phyloP scores from a whole-genome alignment of 2,113 vertebrate genomes.

The Myiozetetes cayanensis region DNA sequence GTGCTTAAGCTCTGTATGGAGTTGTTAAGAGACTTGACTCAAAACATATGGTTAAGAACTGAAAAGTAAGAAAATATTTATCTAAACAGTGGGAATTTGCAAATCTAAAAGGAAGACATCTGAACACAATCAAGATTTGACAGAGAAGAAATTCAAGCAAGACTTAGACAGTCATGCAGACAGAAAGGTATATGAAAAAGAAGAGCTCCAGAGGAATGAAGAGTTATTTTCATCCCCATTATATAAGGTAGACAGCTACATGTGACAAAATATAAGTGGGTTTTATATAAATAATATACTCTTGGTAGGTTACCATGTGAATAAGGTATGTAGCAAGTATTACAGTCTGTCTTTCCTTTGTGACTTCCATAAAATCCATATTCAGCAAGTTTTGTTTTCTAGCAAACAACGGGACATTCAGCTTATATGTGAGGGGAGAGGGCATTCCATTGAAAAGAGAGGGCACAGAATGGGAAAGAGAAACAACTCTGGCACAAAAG shows the following conservation, averaged over 20 bases:
- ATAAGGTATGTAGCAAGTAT: neutral
- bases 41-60: neutral
- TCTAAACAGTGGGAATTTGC: neutral
- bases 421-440: conserved; percentile 38
- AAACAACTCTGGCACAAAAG: conserved; percentile 63
- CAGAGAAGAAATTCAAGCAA: neutral
- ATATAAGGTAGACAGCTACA: neutral
- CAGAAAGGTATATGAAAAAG: neutral
- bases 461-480: conserved; percentile 59
- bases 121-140: neutral
- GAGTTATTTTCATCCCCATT: neutral
- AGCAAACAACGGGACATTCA: conserved; percentile 70
- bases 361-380: conserved; percentile 61
- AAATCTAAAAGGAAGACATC: neutral
- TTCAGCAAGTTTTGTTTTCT: conserved; percentile 60
- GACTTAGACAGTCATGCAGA: neutral
- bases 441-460: conserved; percentile 43
- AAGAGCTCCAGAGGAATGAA: neutral
- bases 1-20: neutral
- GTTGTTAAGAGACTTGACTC: neutral
- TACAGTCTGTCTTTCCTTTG: conserved; percentile 35
- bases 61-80: neutral
- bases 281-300: neutral
- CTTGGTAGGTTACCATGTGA: neutral
- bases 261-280: neutral